Base-by-base conservation (phyloP, 2,888 invertebrate genomes). In the Synergus laeviventris region DNA sequence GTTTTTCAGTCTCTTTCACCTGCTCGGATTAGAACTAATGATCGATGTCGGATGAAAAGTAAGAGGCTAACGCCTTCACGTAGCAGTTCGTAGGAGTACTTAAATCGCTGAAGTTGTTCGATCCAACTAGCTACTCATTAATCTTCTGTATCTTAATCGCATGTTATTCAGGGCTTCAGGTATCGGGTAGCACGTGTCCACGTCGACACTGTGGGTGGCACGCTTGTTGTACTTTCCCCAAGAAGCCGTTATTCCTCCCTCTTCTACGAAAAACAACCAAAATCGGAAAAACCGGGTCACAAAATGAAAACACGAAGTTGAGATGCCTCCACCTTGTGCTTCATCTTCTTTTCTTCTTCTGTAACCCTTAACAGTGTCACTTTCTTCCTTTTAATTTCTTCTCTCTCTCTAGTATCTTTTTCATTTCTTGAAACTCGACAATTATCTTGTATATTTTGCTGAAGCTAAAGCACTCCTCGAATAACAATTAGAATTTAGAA, bases 181-280 rank as follows among this genome's bases (percentile, higher is more conserved):
- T 59, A 66, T 64, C 42, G 18, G 73, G 42, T 24, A 64, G 77
- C 83, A 83, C 83, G 83, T 83, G 83, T 75, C 45, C 16, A 74
- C 75, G 78, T 78, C 78, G 76, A 76, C 76, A 78, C 75, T 16
- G 36, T 60, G 66, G 62, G 70, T 24, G 36, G 62, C 74, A 75
- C 76, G 73, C 73, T 79, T 49, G 59, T 79, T 77, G 78, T 77
- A 74, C 74, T 76, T 61, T 62, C 54, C 78, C 74, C 73, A 5
- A 12, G 74, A 73, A 73, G 45, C 38, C 59, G 12, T 64, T 12
- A 64, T 18, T 42, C 64, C 18, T 70, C 8, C 3, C 3, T 39
- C 16, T n/a, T 31, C 9, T 8, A 31, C 31, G 49, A 31, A 70
- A 45, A n/a, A 31, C 5, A 70, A 49, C 45, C 11, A 49, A n/a